These are phyloP conservation scores for Monodelphis domestica DNA, from an alignment of 2,797 vertebrate species.

Conservation along the genomic window DNA sequence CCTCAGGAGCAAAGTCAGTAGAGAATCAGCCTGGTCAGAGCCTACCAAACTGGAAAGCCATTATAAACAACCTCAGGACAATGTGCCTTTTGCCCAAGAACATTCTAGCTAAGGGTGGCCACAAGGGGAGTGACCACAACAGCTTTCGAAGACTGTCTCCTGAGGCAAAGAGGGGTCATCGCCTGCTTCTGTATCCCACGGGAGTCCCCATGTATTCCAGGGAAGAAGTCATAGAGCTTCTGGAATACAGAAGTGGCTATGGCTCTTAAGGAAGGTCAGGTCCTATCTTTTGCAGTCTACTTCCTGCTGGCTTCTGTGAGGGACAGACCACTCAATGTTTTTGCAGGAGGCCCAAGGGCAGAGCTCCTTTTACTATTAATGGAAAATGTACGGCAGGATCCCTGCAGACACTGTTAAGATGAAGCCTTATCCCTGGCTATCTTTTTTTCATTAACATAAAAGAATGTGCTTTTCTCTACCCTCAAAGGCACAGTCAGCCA, in stretches of 20 bases:
- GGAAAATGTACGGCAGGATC: background rate
- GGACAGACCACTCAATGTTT: background rate
- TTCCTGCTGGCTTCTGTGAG: background rate
- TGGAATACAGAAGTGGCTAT: background rate
- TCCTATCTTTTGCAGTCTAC: background rate
- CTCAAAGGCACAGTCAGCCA: background rate
- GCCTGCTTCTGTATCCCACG: background rate
- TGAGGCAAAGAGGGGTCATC: background rate
- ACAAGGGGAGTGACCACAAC: background rate
- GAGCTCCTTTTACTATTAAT: background rate
- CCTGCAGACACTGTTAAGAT: background rate
- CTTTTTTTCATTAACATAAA: background rate
- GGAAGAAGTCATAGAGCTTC: background rate
- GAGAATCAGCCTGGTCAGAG: background rate
- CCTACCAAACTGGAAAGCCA: background rate
- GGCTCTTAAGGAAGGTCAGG: background rate
- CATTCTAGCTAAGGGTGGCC: background rate
- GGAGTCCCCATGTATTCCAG: background rate
- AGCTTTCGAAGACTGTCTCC: background rate
- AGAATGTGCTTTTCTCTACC: background rate
- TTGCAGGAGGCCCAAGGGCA: background rate
- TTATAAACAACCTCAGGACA: background rate
- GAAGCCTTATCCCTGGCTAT: background rate
- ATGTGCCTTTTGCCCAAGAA: background rate
- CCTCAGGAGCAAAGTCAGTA: background rate